A percentile compares a stretch with the other conserved stretches of the same genome.
These are phyloP conservation scores for Aldrovandia affinis DNA, from an alignment of 2,797 vertebrate genomes.

Conservation along the genomic window DNA sequence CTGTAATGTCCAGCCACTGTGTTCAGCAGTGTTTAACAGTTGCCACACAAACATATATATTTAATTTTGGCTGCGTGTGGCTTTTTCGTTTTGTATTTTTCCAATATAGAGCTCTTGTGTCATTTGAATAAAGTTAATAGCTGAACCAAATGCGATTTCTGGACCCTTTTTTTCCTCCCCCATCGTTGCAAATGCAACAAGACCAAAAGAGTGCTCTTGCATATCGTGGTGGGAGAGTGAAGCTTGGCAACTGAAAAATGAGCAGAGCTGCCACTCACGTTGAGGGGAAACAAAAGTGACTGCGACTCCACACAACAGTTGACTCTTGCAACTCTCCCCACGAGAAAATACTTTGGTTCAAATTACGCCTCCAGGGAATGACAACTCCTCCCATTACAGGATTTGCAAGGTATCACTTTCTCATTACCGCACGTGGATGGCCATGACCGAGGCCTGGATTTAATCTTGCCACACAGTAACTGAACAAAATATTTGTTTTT, in stretches of 20 bases:
- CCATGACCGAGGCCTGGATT: neutral
- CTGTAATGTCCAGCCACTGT: slow-evolving; percentile 79
- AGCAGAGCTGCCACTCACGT: neutral
- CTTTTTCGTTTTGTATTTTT: slow-evolving; percentile 82
- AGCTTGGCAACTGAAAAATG: neutral
- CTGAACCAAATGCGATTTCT: slow-evolving; percentile 50
- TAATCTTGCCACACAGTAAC: neutral
- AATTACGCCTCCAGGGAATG: neutral
- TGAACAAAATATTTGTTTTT: neutral
- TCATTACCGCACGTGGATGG: neutral
- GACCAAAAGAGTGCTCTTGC: neutral
- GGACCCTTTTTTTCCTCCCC: neutral
- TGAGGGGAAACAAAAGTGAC: too few relatives aligned
- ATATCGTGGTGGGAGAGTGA: neutral
- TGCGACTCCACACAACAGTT: too few relatives aligned
- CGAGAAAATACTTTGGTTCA: too few relatives aligned
- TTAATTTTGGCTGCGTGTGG: slow-evolving; percentile 75
- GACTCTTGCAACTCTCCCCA: too few relatives aligned
- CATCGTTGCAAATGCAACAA: neutral
- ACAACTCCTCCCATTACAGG: neutral
- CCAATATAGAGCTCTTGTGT: slow-evolving; percentile 79
- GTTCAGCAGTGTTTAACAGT: slow-evolving; percentile 75
- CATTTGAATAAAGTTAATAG: slow-evolving; percentile 84
- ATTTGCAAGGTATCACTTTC: neutral
- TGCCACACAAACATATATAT: slow-evolving; percentile 74